Conservation (phyloP, 1,140 invertebrate genomes). For the Lordiphosa mommai region DNA sequence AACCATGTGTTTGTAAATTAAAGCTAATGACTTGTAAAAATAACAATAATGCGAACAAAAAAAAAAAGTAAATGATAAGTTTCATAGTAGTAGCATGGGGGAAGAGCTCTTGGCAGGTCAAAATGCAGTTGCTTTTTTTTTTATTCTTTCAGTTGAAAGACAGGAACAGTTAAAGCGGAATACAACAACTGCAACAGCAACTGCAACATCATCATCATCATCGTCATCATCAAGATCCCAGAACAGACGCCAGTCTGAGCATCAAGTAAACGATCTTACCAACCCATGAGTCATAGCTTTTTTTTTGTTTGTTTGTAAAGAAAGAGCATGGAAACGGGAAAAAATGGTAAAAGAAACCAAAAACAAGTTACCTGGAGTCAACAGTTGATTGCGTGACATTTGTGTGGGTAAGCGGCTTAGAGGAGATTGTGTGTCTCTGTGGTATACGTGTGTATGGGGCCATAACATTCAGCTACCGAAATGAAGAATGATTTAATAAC, state of each 20-base stretch:
- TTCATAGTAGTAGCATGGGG: constrained; percentile 8
- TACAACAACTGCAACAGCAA: constrained; percentile 48
- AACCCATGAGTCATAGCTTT: constrained; percentile 54
- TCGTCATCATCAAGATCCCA: constrained; percentile 11
- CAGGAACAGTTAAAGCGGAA: constrained; percentile 63
- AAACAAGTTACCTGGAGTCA: constrained; percentile 61
- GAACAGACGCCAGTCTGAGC: constrained; percentile 38
- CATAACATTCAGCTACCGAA: constrained; percentile 32
- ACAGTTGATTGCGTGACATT: constrained; percentile 55
- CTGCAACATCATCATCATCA: constrained; percentile 27
- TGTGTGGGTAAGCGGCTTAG: constrained; percentile 72
- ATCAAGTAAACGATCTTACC: constrained; percentile 5
- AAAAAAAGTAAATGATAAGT: constrained; percentile 19
- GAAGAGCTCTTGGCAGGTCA: constrained; percentile 30
- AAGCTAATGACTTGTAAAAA: constrained; percentile 77
- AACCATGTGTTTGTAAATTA: constrained; percentile 62
- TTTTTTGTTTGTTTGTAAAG: constrained; percentile 36
- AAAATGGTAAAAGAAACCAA: constrained; percentile 49
- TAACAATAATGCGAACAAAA: constrained; percentile 24
- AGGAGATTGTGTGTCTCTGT: constrained; percentile 43
- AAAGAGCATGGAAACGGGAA: constrained; percentile 50
- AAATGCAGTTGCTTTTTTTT: constrained; percentile 52
- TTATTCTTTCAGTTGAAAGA: constrained; percentile 32
- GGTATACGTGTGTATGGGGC: constrained; percentile 7
- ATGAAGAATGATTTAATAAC: constrained; percentile 60